phyloP scores from a whole-genome alignment of 2,113 vertebrate genomes.

The Salvator merianae region DNA sequence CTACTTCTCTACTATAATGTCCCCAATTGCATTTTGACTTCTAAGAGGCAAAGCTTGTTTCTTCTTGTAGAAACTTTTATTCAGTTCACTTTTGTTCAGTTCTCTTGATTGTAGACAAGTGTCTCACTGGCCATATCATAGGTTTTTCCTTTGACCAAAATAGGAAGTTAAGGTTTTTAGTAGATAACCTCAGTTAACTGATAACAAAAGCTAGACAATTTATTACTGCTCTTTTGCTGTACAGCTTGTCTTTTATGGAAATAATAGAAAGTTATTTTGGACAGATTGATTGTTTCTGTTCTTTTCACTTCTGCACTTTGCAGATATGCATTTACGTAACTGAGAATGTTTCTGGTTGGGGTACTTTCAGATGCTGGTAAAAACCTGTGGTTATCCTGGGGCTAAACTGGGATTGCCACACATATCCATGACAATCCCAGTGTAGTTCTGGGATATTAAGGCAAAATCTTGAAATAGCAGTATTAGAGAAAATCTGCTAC shows the following conservation, averaged over 20 bases:
- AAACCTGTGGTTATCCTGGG: no score
- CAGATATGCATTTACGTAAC: slow-evolving; percentile 30
- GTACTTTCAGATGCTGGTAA: no score
- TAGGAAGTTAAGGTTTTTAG: slow-evolving; percentile 10
- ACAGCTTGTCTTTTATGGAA: background rate
- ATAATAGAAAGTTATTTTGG: no score
- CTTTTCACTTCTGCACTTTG: background rate
- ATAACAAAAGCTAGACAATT: background rate
- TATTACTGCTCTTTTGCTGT: background rate
- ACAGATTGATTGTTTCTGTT: background rate
- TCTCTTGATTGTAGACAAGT: slow-evolving; percentile 10
- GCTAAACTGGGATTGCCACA: no score
- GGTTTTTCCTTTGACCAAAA: slow-evolving; percentile 2
- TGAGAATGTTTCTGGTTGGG: background rate
- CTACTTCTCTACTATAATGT: slow-evolving; percentile 39
- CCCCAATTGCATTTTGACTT: slow-evolving; percentile 45
- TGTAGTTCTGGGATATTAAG: no score
- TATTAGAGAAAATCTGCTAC: no score
- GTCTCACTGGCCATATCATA: slow-evolving; percentile 8
- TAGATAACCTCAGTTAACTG: slow-evolving; percentile 19
- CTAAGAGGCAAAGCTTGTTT: slow-evolving; percentile 32
- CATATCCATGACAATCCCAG: no score
- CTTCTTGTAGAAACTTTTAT: slow-evolving; percentile 38
- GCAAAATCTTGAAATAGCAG: no score
- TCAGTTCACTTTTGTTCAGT: slow-evolving; percentile 13